These are phyloP conservation scores for Sminthurides aquaticus DNA, from an alignment of 2,888 invertebrate genomes.

Conservation along the genomic window DNA sequence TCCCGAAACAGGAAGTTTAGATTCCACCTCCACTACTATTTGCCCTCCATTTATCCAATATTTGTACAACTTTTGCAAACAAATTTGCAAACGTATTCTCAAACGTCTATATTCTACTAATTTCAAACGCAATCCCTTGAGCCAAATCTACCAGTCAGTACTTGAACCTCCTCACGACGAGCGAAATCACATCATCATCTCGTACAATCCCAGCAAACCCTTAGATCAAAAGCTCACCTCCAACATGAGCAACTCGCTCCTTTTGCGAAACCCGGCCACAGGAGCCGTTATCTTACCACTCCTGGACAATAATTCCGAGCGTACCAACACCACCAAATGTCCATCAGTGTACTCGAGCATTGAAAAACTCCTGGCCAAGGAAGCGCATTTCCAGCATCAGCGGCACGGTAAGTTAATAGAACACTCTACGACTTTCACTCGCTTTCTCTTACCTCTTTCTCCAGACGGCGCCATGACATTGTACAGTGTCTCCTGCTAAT, in stretches of 20 bases:
- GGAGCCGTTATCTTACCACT: not conserved
- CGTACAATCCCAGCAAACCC: no score
- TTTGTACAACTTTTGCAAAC: not conserved
- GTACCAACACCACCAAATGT: slow-evolving; percentile 16
- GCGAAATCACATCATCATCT: no score
- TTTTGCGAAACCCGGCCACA: not conserved
- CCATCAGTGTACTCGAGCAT: slow-evolving; percentile 43
- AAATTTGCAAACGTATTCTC: not conserved
- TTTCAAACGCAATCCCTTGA: no score
- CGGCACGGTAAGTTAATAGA: not conserved
- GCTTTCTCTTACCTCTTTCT: no score
- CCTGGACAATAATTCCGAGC: not conserved
- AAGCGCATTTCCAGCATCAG: slow-evolving; percentile 15
- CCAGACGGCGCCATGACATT: no score
- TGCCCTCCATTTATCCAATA: not conserved
- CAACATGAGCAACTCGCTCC: not conserved
- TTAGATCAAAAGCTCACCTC: no score
- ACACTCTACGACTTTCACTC: no score
- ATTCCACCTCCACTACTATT: not conserved
- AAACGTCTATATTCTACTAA: no score
- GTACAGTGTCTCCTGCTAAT: no score
- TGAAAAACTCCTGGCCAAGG: slow-evolving; percentile 39
- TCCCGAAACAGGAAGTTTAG: not conserved
- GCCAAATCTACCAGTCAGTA: no score
- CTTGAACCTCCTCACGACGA: no score